Base-by-base conservation (phyloP, 1,140 invertebrate species). In the Drosophila punjabiensis region DNA sequence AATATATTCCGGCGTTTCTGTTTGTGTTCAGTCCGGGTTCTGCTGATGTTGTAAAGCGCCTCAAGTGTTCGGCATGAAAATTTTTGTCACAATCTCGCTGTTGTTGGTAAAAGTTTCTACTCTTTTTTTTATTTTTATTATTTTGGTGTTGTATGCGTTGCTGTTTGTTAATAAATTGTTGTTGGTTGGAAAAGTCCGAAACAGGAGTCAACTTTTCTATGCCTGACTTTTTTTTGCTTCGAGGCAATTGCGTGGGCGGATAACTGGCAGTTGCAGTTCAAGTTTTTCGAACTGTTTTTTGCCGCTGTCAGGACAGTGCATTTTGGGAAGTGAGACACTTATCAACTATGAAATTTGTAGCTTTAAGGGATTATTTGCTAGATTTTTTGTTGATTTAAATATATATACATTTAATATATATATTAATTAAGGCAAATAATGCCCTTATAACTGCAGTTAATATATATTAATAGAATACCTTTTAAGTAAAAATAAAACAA, bases 21-120 rank as follows among this genome's bases (percentile, higher is more conserved):
- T 74, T 61, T 73, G 68, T 33, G 30, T 33, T 66, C 37, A 10
- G 56, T 62, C 16, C 30, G 58, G 53, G 66, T 16, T 71, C 53
- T 37, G 62, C 41, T 73, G 58, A 67, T 77, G 61, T 24, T 80
- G 58, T 48, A 76, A 80, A 80, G 58, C 45, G 71, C 71, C 71
- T 62, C 43, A 73, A 75, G 71, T 61, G 56, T 45, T 61, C 47
- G 79, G 62, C 74, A 53, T 55, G 41, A 82, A 79, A 41, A 82
- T 82, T 87, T 86, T 71, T 88, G 83, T 87, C 66, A 79, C 80
- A 86, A 73, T 73, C 79, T 82, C 55, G 20, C 65, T 60, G 66
- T 59, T 58, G 61, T 37, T 63, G 47, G 24, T 33, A 63, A 58
- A 79, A 67, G 32, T 66, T 79, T 62, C 5, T 39, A 65, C 60